Evolutionary conservation across 2,888 invertebrate species (phyloP).

Genomic region (Mycalesis mineus): DNA sequence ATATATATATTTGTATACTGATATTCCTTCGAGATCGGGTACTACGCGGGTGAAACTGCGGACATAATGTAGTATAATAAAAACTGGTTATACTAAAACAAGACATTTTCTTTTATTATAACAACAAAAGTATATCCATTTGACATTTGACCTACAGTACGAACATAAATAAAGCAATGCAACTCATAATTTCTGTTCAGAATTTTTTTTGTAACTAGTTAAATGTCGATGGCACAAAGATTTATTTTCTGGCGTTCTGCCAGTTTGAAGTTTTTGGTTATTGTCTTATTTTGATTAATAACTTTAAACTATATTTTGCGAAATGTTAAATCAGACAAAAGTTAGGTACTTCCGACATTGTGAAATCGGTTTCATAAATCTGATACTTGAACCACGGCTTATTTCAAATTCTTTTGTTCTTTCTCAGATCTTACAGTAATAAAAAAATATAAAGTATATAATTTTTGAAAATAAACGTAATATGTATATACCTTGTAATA

Average conservation of each 20-base stretch:
- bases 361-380: background rate
- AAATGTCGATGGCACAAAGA: background rate
- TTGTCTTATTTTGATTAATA: background rate
- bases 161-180: background rate
- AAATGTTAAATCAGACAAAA: background rate
- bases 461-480: no score
- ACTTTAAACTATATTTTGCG: background rate
- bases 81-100: no score
- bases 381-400: no score
- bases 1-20: no score
- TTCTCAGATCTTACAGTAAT: no score
- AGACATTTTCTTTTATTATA: background rate
- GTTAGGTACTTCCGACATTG: background rate
- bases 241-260: background rate
- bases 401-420: background rate
- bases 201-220: background rate
- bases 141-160: background rate
- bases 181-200: constrained; percentile 1
- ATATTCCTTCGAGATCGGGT: no score
- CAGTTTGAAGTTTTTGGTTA: background rate
- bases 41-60: no score
- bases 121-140: background rate
- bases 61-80: no score
- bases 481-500: no score
- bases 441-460: no score